A percentile compares a stretch with the other conserved stretches of the same genome.
Evolutionary conservation across 1,140 invertebrate species (phyloP).

Genomic region (Drosophila aff.): DNA sequence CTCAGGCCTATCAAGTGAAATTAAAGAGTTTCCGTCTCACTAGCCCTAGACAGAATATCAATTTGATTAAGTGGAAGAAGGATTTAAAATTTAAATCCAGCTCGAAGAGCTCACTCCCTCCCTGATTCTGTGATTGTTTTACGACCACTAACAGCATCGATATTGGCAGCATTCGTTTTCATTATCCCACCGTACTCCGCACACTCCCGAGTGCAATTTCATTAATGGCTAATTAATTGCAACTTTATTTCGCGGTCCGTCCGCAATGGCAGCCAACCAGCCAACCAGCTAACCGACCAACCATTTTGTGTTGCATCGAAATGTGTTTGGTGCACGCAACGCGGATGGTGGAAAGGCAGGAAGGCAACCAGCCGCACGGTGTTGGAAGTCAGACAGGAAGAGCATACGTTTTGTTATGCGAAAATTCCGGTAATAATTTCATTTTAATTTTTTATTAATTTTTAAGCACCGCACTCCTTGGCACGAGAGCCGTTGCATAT

Average conservation of each 20-base stretch:
- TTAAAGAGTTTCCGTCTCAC: conserved; percentile 28
- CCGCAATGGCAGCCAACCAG: conserved; percentile 22
- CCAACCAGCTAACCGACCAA: conserved; percentile 8
- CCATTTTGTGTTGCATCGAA: conserved; percentile 55
- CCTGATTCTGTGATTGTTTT: conserved; percentile 31
- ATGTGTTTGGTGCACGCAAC: conserved; percentile 60
- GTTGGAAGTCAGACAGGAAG: conserved; percentile 14
- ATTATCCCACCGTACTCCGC: conserved; percentile 27
- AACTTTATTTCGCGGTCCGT: conserved; percentile 60
- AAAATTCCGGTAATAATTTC: conserved; percentile 66
- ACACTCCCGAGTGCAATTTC: conserved; percentile 38
- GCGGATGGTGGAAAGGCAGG: conserved; percentile 1
- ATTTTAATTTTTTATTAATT: conserved; percentile 73
- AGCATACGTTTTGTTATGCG: conserved; percentile 69
- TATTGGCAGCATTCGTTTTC: conserved; percentile 48
- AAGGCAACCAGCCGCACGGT: conserved; percentile 3
- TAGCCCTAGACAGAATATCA: conserved; percentile 3
- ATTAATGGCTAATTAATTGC: conserved; percentile 77
- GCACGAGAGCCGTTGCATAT: conserved; percentile 52
- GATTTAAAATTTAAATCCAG: conserved; percentile 29
- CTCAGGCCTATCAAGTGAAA: conserved; percentile 11
- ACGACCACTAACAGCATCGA: conserved; percentile 42
- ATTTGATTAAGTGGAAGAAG: conserved; percentile 40
- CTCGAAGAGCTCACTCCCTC: conserved; percentile 2
- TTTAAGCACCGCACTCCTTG: conserved; percentile 51